Percentiles rank a stretch among this genome's conserved stretches.
Evolutionary conservation across 2,888 invertebrate species (phyloP).

Genomic region (Chaitophorus viminalis): DNA sequence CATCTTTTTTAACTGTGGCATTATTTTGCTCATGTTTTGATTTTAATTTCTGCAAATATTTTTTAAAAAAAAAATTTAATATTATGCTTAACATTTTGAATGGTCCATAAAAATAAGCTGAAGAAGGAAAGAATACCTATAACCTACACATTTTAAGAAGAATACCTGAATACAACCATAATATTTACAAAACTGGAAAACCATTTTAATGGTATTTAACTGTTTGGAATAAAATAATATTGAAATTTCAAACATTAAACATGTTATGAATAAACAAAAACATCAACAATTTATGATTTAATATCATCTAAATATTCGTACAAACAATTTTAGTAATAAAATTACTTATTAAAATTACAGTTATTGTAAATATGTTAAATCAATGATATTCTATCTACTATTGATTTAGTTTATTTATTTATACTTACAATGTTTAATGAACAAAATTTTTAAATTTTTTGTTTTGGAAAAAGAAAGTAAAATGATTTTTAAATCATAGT

Average conservation of each 20-base stretch:
- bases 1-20: not conserved
- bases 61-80: not conserved
- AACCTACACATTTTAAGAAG: not conserved
- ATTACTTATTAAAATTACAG: no score
- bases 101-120: not conserved
- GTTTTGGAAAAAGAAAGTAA: no score
- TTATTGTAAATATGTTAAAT: not conserved
- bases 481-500: no score
- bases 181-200: no score
- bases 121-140: no score
- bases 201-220: not conserved
- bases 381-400: no score
- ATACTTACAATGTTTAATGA: no score
- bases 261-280: not conserved
- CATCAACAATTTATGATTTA: not conserved
- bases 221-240: not conserved
- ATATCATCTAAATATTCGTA: no score
- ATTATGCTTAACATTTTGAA: no score
- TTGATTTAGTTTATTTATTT: no score
- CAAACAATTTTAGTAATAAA: not conserved
- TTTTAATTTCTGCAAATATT: constrained; percentile 40
- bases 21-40: not conserved
- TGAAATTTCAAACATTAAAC: not conserved
- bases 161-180: no score
- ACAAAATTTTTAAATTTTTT: no score